Evolutionary conservation across 1,140 invertebrate species (phyloP), one percentile per base, ranked within the genome.

Genomic region (Drosophila lini): DNA sequence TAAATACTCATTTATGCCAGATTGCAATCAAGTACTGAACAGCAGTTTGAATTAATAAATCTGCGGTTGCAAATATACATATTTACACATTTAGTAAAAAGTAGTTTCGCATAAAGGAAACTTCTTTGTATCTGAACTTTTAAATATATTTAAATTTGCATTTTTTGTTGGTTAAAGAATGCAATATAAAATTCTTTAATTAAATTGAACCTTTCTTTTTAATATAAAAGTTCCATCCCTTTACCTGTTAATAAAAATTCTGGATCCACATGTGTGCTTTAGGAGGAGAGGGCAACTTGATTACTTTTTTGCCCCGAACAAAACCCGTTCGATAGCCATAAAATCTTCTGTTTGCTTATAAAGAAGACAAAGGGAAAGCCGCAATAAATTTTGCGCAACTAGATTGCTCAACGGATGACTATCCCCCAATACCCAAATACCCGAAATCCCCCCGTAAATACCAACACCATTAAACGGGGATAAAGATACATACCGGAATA

Each of bases 331-430:
- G 38, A 25, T n/a, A 48, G 52, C 40, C 34, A 58, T 57, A 58
- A 71, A 70, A 65, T 41, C 28, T n/a, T 28, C 57, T 70, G 52
- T 59, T 71, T 71, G 53, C 48, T 34, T 25, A 58, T 45, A 76
- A 76, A 88, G 62, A 86, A 88, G 67, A 77, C 83, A 76, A 88
- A 79, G 79, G 65, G 59, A 62, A 88, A 55, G 65, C 75, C 79
- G 80, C 83, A 86, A 88, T 88, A 88, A 86, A 86, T 86, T 86
- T 88, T 82, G 65, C 70, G 63, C 80, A 88, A 79, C 75, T 69
- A 73, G 79, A 86, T 86, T 88, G 83, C 65, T 59, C 50, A 79
- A 63, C 63, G 50, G 64, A 48, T 59, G 34, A 28, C 53, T 73
- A 57, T 47, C 52, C 61, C 38, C 40, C 32, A 41, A 38, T 19